Conservation (phyloP, 2,797 vertebrate genomes). For the Xenopus petersii region DNA sequence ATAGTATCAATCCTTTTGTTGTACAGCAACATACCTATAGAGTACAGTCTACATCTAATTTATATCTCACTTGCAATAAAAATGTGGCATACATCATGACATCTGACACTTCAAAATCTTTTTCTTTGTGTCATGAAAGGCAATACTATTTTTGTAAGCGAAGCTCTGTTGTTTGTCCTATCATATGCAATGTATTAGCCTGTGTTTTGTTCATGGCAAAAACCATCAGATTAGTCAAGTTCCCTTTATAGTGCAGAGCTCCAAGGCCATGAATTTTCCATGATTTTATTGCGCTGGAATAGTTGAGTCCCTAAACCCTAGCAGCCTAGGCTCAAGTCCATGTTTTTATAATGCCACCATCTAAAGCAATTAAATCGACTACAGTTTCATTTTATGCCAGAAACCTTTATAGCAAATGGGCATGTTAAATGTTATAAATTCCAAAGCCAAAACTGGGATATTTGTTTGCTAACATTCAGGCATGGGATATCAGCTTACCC, state of each 20-base stretch:
- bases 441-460: constrained; percentile 29
- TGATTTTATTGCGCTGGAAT: constrained; percentile 15
- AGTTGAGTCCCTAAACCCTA: constrained; percentile 14
- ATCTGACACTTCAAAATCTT: no score
- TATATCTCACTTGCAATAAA: no score
- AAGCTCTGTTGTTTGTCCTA: no score
- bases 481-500: constrained; percentile 34
- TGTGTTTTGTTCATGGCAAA: background rate
- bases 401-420: constrained; percentile 34
- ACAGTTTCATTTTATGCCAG: constrained; percentile 15
- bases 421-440: constrained; percentile 36
- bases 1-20: no score
- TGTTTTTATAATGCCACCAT: constrained; percentile 28
- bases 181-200: background rate
- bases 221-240: constrained; percentile 14
- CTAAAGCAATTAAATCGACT: constrained; percentile 23
- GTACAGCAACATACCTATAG: no score
- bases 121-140: no score
- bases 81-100: no score
- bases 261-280: background rate
- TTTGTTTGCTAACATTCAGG: constrained; percentile 12
- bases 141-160: no score
- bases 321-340: constrained; percentile 20
- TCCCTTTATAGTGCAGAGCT: background rate
- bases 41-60: no score